These are phyloP conservation scores for Caradrina kadenii DNA, from an alignment of 2,888 invertebrate species.

Conservation along the genomic window DNA sequence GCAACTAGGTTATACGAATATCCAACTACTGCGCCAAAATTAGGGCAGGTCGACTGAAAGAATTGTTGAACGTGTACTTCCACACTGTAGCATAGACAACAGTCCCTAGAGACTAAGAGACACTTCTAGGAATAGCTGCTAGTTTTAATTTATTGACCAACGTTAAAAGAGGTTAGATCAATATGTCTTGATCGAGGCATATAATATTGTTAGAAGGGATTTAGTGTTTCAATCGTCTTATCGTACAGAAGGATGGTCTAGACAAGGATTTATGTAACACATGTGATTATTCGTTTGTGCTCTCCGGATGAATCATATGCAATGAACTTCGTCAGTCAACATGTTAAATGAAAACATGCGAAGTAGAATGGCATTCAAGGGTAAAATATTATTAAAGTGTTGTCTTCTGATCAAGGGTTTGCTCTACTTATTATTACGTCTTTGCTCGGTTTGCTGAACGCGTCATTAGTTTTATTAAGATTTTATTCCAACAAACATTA, in stretches of 20 bases:
- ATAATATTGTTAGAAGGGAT: conserved; percentile 6
- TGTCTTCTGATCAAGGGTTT: neutral
- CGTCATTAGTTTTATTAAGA: neutral
- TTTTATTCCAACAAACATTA: conserved; percentile 13
- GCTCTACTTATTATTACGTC: neutral
- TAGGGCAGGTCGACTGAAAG: conserved; percentile 47
- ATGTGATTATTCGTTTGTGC: conserved; percentile 22
- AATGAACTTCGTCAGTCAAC: conserved; percentile 28
- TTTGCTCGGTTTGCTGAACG: neutral
- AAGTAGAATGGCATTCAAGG: conserved; percentile 23
- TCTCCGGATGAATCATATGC: conserved; percentile 47
- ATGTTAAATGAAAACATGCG: conserved; percentile 26
- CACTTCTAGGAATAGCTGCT: conserved; percentile 38
- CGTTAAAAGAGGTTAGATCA: conserved; percentile 24
- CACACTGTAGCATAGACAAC: conserved; percentile 37
- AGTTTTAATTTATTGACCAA: conserved; percentile 33
- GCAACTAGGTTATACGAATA: conserved; percentile 48
- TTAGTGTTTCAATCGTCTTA: conserved; percentile 16
- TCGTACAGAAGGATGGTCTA: conserved; percentile 33
- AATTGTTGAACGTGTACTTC: conserved; percentile 34
- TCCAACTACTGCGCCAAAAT: conserved; percentile 43
- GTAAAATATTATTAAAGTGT: conserved; percentile 9
- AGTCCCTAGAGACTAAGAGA: conserved; percentile 13
- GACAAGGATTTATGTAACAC: conserved; percentile 50
- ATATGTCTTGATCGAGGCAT: conserved; percentile 3